Evolutionary conservation across 2,888 invertebrate species (phyloP).

Genomic region (Parthenolecanium corni): DNA sequence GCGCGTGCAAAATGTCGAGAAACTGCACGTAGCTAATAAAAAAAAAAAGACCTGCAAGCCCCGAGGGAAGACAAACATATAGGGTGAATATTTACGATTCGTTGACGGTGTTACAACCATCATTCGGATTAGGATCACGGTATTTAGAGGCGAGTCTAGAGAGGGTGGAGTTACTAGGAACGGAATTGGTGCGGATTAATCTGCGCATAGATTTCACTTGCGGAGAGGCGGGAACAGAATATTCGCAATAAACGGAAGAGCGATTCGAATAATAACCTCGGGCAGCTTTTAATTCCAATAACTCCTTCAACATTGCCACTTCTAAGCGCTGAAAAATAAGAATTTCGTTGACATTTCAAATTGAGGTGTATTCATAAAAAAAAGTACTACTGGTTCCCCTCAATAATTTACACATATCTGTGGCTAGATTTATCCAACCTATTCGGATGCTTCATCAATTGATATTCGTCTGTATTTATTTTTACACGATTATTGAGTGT

Average conservation of each 20-base stretch:
- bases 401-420: background rate
- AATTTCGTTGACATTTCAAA: conserved; percentile 3
- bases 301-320: conserved; percentile 32
- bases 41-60: background rate
- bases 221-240: conserved; percentile 28
- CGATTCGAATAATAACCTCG: conserved; percentile 23
- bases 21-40: background rate
- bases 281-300: conserved; percentile 31
- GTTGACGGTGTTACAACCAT: background rate
- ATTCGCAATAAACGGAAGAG: conserved; percentile 19
- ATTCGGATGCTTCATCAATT: no score
- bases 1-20: background rate
- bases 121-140: background rate
- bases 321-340: conserved; percentile 31
- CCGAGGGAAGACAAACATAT: background rate
- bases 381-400: background rate
- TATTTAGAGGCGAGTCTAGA: conserved; percentile 17
- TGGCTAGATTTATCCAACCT: no score
- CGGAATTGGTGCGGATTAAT: conserved; percentile 25
- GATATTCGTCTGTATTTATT: no score
- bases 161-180: conserved; percentile 23
- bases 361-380: background rate
- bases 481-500: no score
- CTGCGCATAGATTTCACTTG: conserved; percentile 21
- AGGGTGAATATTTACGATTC: background rate